phyloP scores from a whole-genome alignment of 2,113 vertebrate species.

The Chelonoidis abingdonii region DNA sequence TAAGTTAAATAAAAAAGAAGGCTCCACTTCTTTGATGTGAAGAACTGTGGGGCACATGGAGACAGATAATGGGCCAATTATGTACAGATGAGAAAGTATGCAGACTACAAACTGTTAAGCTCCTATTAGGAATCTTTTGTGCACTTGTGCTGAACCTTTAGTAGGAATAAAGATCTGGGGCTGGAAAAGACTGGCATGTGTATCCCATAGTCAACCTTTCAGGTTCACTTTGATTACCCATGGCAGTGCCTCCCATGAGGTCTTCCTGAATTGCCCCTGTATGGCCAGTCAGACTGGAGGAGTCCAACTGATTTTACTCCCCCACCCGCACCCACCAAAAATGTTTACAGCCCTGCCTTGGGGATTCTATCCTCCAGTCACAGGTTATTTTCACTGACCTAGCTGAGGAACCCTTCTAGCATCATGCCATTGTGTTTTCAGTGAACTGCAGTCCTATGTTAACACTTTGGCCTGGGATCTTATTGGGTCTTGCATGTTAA shows the following conservation, averaged over 20 bases:
- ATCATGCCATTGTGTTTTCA: neutral
- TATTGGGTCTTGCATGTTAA: neutral
- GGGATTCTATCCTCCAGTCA: neutral
- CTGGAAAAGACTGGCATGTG: neutral
- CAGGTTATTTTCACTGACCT: neutral
- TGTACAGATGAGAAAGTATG: neutral
- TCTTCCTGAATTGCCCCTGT: neutral
- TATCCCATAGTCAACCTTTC: neutral
- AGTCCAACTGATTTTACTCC: neutral
- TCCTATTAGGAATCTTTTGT: neutral
- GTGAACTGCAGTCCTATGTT: neutral
- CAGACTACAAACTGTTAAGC: neutral
- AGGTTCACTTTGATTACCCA: neutral
- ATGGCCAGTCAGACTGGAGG: neutral
- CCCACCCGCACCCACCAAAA: rapidly evolving
- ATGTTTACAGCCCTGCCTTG: neutral
- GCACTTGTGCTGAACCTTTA: neutral
- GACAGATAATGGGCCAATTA: neutral
- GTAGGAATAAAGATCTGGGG: neutral
- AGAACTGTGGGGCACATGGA: neutral
- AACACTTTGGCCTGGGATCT: neutral
- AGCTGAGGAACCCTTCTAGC: neutral
- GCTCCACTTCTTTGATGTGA: conserved; percentile 11
- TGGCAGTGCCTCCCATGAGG: neutral
- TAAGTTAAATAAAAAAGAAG: neutral